Percentiles rank a stretch among this genome's conserved stretches.
Conservation (phyloP, 2,797 vertebrate species). For the Hafferia zeledoni region DNA sequence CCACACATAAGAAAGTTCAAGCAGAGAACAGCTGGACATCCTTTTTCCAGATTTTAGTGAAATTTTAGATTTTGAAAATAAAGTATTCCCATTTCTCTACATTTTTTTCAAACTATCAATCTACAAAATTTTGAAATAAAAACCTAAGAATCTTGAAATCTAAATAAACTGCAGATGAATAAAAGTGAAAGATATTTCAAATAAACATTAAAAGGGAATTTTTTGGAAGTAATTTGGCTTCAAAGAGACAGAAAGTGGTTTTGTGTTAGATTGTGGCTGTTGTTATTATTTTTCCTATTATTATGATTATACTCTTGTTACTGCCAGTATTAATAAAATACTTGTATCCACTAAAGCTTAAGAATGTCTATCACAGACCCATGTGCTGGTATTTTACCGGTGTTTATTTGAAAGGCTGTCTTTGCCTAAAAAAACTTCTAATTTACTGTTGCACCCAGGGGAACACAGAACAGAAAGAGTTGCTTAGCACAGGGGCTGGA, state of each 20-base stretch:
- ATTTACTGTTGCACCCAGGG: slow-evolving; percentile 8
- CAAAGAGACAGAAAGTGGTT: background rate
- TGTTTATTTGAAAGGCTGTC: slow-evolving; percentile 42
- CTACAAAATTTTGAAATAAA: slow-evolving; percentile 20
- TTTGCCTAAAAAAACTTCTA: background rate
- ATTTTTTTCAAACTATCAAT: background rate
- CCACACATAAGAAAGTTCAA: background rate
- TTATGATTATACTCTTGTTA: background rate
- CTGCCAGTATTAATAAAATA: slow-evolving; percentile 49
- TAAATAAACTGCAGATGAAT: slow-evolving; percentile 32
- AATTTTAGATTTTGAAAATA: slow-evolving; percentile 55
- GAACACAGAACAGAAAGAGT: background rate
- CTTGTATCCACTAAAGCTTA: background rate
- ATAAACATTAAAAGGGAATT: background rate
- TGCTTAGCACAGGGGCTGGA: background rate
- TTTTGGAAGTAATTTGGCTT: background rate
- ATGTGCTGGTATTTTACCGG: background rate
- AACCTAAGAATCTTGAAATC: background rate
- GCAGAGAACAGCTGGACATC: background rate
- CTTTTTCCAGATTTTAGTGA: slow-evolving; percentile 16
- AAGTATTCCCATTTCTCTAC: background rate
- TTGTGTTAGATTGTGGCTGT: background rate
- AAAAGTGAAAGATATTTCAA: slow-evolving; percentile 10
- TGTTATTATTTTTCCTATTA: background rate
- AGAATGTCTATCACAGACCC: background rate